These are phyloP conservation scores for Mythimna lalbum DNA, from an alignment of 2,888 invertebrate genomes.

Conservation along the genomic window DNA sequence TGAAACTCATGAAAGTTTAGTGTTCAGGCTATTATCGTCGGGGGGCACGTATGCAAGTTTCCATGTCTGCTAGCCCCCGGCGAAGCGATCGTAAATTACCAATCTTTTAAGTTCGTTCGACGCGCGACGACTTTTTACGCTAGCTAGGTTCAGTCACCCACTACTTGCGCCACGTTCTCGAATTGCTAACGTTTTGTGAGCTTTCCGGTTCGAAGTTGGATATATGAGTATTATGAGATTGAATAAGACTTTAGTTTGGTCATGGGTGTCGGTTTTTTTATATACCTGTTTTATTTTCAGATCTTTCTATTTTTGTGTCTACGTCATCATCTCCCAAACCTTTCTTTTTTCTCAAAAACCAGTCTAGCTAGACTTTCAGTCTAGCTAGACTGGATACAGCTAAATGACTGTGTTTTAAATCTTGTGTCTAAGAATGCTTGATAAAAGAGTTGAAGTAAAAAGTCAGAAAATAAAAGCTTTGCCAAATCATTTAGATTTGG, in stretches of 20 bases:
- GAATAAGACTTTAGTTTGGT: background rate
- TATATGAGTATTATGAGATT: background rate
- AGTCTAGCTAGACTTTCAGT: too few relatives aligned
- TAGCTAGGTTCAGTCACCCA: slow-evolving; percentile 10
- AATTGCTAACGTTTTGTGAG: slow-evolving; percentile 3
- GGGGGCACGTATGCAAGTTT: slow-evolving; percentile 64
- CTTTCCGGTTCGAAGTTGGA: background rate
- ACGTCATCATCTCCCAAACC: too few relatives aligned
- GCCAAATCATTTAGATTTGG: too few relatives aligned
- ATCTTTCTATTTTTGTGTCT: too few relatives aligned
- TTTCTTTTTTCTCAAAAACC: too few relatives aligned
- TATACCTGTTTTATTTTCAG: too few relatives aligned
- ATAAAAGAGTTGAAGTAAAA: too few relatives aligned
- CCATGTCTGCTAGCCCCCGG: slow-evolving; percentile 39
- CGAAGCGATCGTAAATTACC: slow-evolving; percentile 59
- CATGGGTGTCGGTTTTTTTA: background rate
- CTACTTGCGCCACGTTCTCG: slow-evolving; percentile 22
- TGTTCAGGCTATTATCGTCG: slow-evolving; percentile 62
- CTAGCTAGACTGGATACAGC: too few relatives aligned
- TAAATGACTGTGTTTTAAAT: too few relatives aligned
- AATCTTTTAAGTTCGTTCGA: slow-evolving; percentile 59
- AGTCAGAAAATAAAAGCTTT: too few relatives aligned
- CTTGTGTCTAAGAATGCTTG: too few relatives aligned
- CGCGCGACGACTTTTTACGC: slow-evolving; percentile 29
- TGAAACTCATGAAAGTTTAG: slow-evolving; percentile 58